Percentiles rank a stretch among this genome's conserved stretches.
These are phyloP conservation scores for Syritta pipiens DNA, from an alignment of 2,888 invertebrate species.

Conservation along the genomic window DNA sequence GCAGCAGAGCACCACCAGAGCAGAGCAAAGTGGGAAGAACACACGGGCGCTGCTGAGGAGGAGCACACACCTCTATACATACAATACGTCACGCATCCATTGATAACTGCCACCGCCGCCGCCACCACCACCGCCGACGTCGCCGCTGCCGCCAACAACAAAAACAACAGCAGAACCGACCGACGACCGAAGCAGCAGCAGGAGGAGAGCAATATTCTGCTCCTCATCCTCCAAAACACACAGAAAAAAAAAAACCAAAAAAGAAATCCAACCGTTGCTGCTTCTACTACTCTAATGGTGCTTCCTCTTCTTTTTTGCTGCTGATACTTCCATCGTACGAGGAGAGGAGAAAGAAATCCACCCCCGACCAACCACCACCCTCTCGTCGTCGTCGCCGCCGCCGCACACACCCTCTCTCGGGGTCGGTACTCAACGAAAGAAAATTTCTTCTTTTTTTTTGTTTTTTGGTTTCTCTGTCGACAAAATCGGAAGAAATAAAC, in stretches of 20 bases:
- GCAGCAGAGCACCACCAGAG: slow-evolving; percentile 12
- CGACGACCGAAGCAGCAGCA: slow-evolving; percentile 14
- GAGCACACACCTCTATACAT: slow-evolving; percentile 71
- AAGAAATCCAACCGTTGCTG: slow-evolving; percentile 29
- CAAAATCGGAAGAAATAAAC: slow-evolving; percentile 65
- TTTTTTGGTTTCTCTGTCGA: slow-evolving; percentile 21
- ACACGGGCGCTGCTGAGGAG: slow-evolving; percentile 43
- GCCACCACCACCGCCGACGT: slow-evolving; percentile 8
- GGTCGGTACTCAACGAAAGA: slow-evolving; percentile 63
- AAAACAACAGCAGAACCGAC: background rate
- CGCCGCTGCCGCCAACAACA: background rate
- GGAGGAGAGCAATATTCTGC: slow-evolving; percentile 29
- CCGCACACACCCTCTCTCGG: slow-evolving; percentile 55
- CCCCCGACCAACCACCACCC: slow-evolving; percentile 46
- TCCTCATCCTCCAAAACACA: slow-evolving; percentile 32
- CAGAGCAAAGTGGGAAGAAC: background rate
- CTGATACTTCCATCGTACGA: slow-evolving; percentile 49
- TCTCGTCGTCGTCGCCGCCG: slow-evolving; percentile 22
- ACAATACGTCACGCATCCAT: slow-evolving; percentile 71
- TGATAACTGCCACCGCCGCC: slow-evolving; percentile 69
- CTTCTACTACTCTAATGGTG: too few species aligned
- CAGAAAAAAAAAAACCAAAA: slow-evolving; percentile 4
- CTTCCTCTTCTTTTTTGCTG: slow-evolving; percentile 46
- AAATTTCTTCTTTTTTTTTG: slow-evolving; percentile 26
- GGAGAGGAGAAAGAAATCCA: slow-evolving; percentile 52